Conservation (phyloP, 23 tunicate species). For the Halocynthia roretzi region DNA sequence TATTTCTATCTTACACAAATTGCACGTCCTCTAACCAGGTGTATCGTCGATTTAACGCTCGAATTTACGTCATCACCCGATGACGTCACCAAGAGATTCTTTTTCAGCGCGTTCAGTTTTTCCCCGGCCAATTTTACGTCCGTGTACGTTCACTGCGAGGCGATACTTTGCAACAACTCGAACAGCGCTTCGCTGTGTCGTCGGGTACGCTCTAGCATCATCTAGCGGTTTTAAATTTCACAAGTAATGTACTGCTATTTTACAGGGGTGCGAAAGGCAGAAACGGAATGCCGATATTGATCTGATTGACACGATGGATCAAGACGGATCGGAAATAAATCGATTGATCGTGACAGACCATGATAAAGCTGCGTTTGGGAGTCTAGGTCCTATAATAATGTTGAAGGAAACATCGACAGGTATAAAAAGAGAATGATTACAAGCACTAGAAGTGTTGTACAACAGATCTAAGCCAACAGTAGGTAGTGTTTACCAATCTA, state of each 20-base stretch:
- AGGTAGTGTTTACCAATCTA: no score
- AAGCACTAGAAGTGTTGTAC: background rate
- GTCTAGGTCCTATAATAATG: background rate
- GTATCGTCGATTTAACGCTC: background rate
- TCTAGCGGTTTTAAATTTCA: no score
- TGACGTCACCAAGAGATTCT: constrained; percentile 14
- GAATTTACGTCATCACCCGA: background rate
- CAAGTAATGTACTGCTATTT: background rate
- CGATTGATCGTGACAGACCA: background rate
- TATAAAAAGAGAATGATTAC: background rate
- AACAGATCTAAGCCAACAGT: background rate
- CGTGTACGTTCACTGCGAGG: constrained; percentile 21
- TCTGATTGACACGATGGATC: background rate
- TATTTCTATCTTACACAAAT: no score
- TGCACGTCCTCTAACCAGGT: background rate
- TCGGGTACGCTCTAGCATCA: background rate
- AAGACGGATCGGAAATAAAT: background rate
- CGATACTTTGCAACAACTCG: background rate
- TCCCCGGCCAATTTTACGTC: constrained; percentile 1
- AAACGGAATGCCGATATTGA: background rate
- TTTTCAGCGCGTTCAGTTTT: constrained; percentile 15
- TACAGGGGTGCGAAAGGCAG: constrained; percentile 1
- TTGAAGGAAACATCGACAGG: background rate
- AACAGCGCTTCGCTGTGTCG: background rate
- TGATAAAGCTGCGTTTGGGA: background rate